These are phyloP conservation scores for Rhyzopertha dominica DNA, from an alignment of 1,140 invertebrate genomes.

Conservation along the genomic window DNA sequence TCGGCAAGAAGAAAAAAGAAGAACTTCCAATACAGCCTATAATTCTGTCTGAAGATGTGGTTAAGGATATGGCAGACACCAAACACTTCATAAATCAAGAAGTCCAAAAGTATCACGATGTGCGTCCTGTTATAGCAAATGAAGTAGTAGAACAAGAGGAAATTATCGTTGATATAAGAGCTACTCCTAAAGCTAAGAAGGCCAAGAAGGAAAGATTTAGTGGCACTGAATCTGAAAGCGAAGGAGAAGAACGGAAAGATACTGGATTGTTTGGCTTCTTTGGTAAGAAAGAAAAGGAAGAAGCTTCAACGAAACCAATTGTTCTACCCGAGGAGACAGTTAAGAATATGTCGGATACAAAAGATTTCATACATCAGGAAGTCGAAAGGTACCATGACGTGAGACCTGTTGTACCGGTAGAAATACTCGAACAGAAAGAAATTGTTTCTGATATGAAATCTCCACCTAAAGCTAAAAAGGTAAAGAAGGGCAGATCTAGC, in stretches of 20 bases:
- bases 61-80: slow-evolving; percentile 26
- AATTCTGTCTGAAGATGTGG: slow-evolving; percentile 14
- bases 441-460: background rate
- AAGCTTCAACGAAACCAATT: no score
- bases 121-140: slow-evolving; percentile 20
- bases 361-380: slow-evolving; percentile 19
- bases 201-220: no score
- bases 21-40: no score
- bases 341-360: slow-evolving; percentile 8
- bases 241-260: no score
- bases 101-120: slow-evolving; percentile 30
- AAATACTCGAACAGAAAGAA: background rate
- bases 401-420: background rate
- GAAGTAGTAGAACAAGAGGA: slow-evolving; percentile 24
- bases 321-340: background rate
- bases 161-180: slow-evolving; percentile 10
- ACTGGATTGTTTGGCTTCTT: no score
- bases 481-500: no score
- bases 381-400: slow-evolving; percentile 21
- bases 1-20: slow-evolving; percentile 9
- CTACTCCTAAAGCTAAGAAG: no score
- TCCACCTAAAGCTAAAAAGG: background rate
- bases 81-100: slow-evolving; percentile 30
- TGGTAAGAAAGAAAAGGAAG: no score
- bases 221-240: no score